These are phyloP conservation scores for Nemurella pictetii DNA, from an alignment of 2,888 invertebrate genomes.

Conservation along the genomic window DNA sequence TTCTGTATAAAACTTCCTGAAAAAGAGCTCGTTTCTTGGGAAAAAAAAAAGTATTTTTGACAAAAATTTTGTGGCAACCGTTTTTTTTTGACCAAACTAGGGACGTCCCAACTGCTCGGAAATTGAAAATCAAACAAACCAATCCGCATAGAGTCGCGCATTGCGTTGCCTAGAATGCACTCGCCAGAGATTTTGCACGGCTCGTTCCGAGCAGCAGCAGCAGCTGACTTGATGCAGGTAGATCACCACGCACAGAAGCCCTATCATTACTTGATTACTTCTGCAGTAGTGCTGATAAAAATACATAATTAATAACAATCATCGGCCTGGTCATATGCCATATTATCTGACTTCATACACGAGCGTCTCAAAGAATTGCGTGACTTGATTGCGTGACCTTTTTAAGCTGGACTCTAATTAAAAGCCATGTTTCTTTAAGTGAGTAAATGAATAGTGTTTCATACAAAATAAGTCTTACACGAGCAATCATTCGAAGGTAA, in stretches of 20 bases:
- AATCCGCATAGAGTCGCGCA: too few relatives aligned
- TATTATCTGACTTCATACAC: background rate
- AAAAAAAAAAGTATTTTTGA: too few relatives aligned
- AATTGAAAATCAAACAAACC: too few relatives aligned
- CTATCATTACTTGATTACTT: background rate
- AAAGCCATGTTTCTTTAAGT: slow-evolving; percentile 28
- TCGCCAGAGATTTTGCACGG: too few relatives aligned
- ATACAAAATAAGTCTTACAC: slow-evolving; percentile 21
- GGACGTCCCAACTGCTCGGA: too few relatives aligned
- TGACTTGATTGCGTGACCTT: slow-evolving; percentile 12
- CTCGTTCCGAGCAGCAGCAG: too few relatives aligned
- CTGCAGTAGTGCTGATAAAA: slow-evolving; percentile 22
- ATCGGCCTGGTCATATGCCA: slow-evolving; percentile 11
- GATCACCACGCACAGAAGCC: background rate
- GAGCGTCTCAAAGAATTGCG: background rate
- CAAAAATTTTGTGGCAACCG: too few relatives aligned
- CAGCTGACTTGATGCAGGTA: background rate
- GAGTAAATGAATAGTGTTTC: slow-evolving; percentile 27
- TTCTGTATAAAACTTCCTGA: too few relatives aligned
- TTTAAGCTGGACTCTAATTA: slow-evolving; percentile 21
- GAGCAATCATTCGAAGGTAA: background rate
- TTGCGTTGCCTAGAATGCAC: too few relatives aligned
- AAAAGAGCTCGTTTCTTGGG: too few relatives aligned
- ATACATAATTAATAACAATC: slow-evolving; percentile 24
- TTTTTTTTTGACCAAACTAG: too few relatives aligned